These are phyloP conservation scores for Calypte anna DNA, from an alignment of 2,113 vertebrate species.

Conservation along the genomic window DNA sequence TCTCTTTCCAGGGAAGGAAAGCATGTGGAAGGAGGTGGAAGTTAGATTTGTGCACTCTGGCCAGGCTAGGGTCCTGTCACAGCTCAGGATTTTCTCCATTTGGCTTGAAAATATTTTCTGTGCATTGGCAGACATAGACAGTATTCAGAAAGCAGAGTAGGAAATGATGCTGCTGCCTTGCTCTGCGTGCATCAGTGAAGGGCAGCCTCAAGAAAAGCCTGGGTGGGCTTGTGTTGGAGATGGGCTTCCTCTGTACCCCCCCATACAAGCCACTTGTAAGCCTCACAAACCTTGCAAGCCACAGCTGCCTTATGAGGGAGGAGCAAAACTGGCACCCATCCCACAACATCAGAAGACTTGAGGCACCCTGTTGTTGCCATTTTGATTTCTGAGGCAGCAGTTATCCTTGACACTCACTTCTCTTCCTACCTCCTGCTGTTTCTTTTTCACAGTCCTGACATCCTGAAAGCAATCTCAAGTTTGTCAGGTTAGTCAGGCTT, in stretches of 20 bases:
- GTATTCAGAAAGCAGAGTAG: not conserved
- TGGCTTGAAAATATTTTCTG: not conserved
- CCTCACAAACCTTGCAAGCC: not conserved
- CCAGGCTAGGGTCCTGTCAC: not conserved
- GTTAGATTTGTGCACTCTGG: not conserved
- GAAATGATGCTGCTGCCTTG: accelerated
- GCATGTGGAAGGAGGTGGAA: not conserved
- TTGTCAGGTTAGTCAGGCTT: constrained; percentile 59
- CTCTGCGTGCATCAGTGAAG: not conserved
- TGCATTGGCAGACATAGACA: not conserved
- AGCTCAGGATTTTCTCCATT: not conserved
- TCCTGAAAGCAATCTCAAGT: constrained; percentile 41
- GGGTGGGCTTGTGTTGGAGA: not conserved
- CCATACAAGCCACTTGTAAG: not conserved
- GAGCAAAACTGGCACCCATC: constrained; percentile 30
- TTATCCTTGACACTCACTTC: constrained; percentile 22
- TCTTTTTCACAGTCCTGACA: constrained; percentile 5
- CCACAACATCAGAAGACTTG: not conserved
- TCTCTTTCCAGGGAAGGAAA: not conserved
- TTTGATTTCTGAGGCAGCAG: constrained; percentile 28
- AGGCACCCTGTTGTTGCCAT: constrained; percentile 28
- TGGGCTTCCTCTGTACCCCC: not conserved
- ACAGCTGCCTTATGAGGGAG: not conserved
- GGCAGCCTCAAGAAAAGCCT: not conserved
- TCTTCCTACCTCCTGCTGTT: constrained; percentile 39